Conservation (phyloP, 2,113 vertebrate genomes). For the Dermatemys mawii region DNA sequence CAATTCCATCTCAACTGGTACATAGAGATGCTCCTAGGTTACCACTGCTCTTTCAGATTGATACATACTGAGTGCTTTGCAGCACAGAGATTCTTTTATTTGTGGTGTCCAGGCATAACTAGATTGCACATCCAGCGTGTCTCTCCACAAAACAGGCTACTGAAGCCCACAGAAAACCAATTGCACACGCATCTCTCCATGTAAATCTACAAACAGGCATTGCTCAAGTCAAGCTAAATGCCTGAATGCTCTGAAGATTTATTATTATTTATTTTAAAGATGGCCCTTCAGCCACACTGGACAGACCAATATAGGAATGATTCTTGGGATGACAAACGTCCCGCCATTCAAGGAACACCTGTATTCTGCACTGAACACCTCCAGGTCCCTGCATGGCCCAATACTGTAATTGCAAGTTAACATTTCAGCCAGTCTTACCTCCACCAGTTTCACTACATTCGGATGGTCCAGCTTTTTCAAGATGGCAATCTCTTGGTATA, state of each 20-base stretch:
- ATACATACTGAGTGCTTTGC: neutral
- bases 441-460: slow-evolving; percentile 96
- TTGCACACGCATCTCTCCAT: neutral
- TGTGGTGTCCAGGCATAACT: neutral
- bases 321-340: neutral
- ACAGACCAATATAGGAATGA: neutral
- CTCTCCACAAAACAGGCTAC: neutral
- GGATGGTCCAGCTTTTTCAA: slow-evolving; percentile 97
- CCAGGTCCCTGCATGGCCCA: neutral
- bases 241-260: neutral
- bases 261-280: neutral
- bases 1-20: neutral
- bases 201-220: neutral
- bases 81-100: neutral
- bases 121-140: neutral
- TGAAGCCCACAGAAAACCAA: neutral
- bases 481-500: slow-evolving; percentile 99
- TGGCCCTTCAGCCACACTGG: neutral
- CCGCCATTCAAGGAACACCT: neutral
- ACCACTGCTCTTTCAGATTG: neutral
- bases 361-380: neutral
- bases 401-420: neutral
- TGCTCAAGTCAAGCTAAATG: neutral
- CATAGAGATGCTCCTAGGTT: neutral
- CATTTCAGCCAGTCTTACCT: slow-evolving; percentile 77